phyloP scores from a whole-genome alignment of 2,797 vertebrate genomes.

The Phoebastria nigripes region DNA sequence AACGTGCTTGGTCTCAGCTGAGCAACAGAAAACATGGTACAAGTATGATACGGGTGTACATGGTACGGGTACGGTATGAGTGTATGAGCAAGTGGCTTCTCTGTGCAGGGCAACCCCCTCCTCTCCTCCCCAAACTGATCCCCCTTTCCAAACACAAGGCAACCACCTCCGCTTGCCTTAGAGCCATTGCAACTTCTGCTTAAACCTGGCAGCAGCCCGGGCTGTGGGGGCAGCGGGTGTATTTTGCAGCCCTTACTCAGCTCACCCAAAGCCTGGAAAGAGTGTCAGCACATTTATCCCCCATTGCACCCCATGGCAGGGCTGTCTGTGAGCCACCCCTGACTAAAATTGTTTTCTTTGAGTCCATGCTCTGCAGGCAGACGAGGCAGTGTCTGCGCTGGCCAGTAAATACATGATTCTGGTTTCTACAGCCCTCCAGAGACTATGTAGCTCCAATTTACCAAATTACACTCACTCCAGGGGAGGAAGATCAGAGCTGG shows the following conservation, averaged over 20 bases:
- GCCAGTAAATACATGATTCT: not conserved
- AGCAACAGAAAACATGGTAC: not conserved
- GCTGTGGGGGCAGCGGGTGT: rapidly evolving
- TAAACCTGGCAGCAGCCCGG: not conserved
- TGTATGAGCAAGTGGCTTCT: not conserved
- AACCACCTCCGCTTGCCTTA: not conserved
- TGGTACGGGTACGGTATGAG: not conserved
- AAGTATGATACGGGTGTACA: no score
- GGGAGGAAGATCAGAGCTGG: not conserved
- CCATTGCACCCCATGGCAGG: not conserved
- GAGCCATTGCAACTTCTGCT: not conserved
- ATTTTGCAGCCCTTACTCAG: not conserved
- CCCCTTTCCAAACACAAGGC: not conserved
- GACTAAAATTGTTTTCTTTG: not conserved
- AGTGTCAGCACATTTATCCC: not conserved
- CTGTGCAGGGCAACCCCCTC: not conserved
- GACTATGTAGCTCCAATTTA: not conserved
- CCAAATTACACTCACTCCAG: not conserved
- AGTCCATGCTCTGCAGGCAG: not conserved
- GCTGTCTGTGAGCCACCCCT: not conserved
- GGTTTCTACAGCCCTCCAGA: not conserved
- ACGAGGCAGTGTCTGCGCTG: not conserved
- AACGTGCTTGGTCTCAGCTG: not conserved
- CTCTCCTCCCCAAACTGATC: not conserved
- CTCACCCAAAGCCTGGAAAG: not conserved